Conservation (phyloP, 2,888 invertebrate genomes). For the Pammene fasciana region DNA sequence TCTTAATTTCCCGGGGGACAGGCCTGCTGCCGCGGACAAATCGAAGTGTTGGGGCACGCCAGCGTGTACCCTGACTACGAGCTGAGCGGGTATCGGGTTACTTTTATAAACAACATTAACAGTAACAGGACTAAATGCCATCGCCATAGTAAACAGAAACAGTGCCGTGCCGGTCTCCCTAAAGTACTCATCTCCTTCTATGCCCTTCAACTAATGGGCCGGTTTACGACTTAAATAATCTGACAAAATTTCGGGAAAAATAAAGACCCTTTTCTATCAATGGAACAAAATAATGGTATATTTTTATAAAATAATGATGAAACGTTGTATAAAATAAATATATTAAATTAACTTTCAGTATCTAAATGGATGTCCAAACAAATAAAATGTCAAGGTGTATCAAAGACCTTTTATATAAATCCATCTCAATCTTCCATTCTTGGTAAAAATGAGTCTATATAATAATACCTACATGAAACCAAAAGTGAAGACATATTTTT, state of each 20-base stretch:
- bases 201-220: slow-evolving; percentile 9
- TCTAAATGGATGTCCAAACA: neutral
- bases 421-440: slow-evolving; percentile 46
- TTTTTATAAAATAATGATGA: too few species aligned
- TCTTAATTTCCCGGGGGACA: slow-evolving; percentile 78
- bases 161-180: neutral
- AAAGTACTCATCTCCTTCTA: neutral
- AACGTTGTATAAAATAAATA: too few species aligned
- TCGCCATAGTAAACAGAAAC: slow-evolving; percentile 22
- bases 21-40: slow-evolving; percentile 67
- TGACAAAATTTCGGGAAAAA: neutral
- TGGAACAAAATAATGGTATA: too few species aligned
- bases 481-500: slow-evolving; percentile 47
- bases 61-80: slow-evolving; percentile 54
- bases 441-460: slow-evolving; percentile 50
- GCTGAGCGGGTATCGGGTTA: slow-evolving; percentile 58
- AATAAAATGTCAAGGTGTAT: slow-evolving; percentile 13
- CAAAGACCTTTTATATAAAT: slow-evolving; percentile 41
- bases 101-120: slow-evolving; percentile 65
- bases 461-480: slow-evolving; percentile 48
- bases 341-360: too few species aligned
- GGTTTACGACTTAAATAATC: neutral
- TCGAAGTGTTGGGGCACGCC: slow-evolving; percentile 65
- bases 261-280: too few species aligned
- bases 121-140: slow-evolving; percentile 35